phyloP scores from a whole-genome alignment of 2,113 vertebrate genomes.

The Psettodes erumei region DNA sequence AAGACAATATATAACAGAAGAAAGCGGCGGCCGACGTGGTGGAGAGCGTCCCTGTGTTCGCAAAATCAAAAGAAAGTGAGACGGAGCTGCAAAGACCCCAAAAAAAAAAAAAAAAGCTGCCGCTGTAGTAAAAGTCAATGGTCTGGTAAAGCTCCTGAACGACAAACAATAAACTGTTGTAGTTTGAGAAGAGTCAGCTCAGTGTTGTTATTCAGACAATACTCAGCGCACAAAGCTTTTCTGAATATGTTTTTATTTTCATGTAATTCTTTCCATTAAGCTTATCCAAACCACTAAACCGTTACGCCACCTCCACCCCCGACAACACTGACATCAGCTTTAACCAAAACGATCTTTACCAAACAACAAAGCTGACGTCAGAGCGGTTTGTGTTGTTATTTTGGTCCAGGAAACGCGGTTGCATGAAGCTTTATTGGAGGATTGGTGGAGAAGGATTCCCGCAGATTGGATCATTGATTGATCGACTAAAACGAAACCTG shows the following conservation, averaged over 20 bases:
- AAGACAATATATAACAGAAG: conserved; percentile 14
- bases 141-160: conserved; percentile 46
- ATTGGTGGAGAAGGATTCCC: too few relatives aligned
- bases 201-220: background rate
- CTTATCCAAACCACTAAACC: background rate
- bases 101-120: background rate
- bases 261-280: background rate
- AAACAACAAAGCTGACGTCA: background rate
- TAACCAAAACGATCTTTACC: background rate
- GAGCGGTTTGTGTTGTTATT: background rate
- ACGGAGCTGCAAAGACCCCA: background rate
- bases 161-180: conserved; percentile 10
- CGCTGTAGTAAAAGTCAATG: conserved; percentile 57
- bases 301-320: background rate
- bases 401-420: too few relatives aligned
- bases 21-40: conserved; percentile 5
- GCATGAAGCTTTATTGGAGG: too few relatives aligned
- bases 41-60: background rate
- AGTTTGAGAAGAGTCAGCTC: background rate
- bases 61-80: conserved; percentile 8
- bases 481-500: too few relatives aligned
- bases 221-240: background rate
- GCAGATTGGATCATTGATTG: too few relatives aligned
- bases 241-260: background rate
- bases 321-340: background rate